Base-by-base conservation (phyloP, 2,888 invertebrate genomes). In the Strigamia maritima region DNA sequence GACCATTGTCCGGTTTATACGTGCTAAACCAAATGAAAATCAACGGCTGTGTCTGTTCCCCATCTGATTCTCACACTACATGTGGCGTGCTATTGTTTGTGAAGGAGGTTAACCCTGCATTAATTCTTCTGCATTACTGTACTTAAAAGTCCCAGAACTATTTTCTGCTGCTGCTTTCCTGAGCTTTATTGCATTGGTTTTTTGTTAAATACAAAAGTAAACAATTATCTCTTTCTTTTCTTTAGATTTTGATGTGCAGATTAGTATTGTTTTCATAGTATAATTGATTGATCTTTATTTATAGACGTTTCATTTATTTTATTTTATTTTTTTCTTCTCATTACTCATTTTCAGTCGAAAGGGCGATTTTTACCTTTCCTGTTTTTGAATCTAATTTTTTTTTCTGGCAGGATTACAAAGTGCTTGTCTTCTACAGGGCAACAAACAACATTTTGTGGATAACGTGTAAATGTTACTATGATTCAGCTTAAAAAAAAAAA, bases 1-100 rank as follows among this genome's bases (percentile, higher is more conserved):
- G 60, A 60, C 60, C 60, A 60, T 60, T 60, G 60, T 60, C 60
- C 60, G 60, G 60, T 60, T 49, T 60, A 60, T 60, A 60, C 24
- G 22, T 24, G 24, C 60, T 24, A 60, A 44, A 60, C 60, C 60
- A 60, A 60, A 60, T 60, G 60, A 60, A 60, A 60, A 60, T 60
- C 60, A 60, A 60, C 60, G 22, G 1, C 60, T 60, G 60, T 8
- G 19, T 14, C 10, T 19, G 19, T 60, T 60, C 22, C 12, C 2
- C 6, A 1, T 60, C 7, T 24, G n/a, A 60, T 60, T 24, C 60
- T 22, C 35, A 35, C 10, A 35, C 19, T 8, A 22, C 7, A 24
- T 60, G 60, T 6, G 19, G 60, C 19, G 7, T 19, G 24, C 60
- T 22, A 24, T 24, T 60, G 22, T 24, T 19, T 19, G 44, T 16